These are phyloP conservation scores for Eupithecia dodoneata DNA, from an alignment of 2,888 invertebrate species.

Conservation along the genomic window DNA sequence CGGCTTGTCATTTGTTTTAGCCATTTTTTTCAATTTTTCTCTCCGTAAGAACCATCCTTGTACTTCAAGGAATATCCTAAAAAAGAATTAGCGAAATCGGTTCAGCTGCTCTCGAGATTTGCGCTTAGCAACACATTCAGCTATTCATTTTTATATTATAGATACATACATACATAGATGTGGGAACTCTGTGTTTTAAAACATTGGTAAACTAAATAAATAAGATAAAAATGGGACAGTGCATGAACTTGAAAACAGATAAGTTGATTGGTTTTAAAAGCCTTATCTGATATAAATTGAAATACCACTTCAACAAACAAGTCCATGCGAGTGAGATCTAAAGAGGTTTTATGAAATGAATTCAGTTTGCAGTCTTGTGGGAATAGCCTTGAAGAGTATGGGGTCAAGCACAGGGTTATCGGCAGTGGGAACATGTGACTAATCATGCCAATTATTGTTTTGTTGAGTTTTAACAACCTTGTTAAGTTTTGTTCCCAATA, in stretches of 20 bases:
- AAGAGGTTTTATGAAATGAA: background rate
- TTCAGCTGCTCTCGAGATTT: too few species aligned
- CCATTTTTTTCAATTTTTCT: too few species aligned
- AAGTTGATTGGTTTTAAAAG: background rate
- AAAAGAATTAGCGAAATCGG: too few species aligned
- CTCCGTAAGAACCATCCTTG: too few species aligned
- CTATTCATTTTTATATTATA: too few species aligned
- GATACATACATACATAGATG: too few species aligned
- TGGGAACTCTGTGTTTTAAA: too few species aligned
- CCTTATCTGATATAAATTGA: background rate
- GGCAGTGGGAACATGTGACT: background rate
- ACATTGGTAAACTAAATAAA: too few species aligned
- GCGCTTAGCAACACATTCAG: too few species aligned
- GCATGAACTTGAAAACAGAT: background rate
- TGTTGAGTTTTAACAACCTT: background rate
- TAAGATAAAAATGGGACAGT: too few species aligned
- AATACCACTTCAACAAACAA: background rate
- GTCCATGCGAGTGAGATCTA: background rate
- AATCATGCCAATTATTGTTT: background rate
- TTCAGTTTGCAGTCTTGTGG: background rate
- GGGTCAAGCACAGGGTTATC: background rate
- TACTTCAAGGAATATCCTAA: too few species aligned
- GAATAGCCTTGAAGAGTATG: constrained; percentile 5
- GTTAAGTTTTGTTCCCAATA: background rate
- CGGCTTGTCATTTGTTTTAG: too few species aligned